Conservation (phyloP, 2,797 vertebrate species). For the Iguana delicatissima region DNA sequence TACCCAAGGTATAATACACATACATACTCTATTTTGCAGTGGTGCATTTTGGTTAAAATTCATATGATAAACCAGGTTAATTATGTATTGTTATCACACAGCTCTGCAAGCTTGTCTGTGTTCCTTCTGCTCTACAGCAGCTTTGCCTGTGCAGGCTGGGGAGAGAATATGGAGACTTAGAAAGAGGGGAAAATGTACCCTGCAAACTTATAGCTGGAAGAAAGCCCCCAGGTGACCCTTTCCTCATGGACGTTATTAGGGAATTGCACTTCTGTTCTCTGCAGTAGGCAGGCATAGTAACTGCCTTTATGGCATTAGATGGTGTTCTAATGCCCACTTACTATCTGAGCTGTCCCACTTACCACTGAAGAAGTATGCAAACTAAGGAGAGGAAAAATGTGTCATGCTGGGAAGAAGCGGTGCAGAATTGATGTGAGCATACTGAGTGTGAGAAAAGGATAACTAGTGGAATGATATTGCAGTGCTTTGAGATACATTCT, state of each 20-base stretch:
- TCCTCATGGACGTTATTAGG: too few relatives aligned
- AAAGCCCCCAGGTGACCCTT: background rate
- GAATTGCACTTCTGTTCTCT: background rate
- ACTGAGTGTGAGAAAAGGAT: background rate
- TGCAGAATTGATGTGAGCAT: background rate
- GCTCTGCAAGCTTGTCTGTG: background rate
- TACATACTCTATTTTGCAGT: conserved; percentile 6
- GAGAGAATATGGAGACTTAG: background rate
- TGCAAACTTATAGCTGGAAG: background rate
- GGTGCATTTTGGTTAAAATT: background rate
- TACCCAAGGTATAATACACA: conserved; percentile 89
- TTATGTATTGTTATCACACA: background rate
- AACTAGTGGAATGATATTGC: background rate
- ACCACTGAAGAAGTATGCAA: too few relatives aligned
- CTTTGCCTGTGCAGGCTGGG: background rate
- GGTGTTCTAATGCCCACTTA: background rate
- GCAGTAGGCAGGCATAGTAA: too few relatives aligned
- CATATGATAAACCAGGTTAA: too few relatives aligned
- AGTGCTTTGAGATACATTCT: background rate
- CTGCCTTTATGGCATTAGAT: background rate
- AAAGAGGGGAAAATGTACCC: background rate
- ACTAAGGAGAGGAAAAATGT: background rate
- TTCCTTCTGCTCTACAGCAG: background rate
- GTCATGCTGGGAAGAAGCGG: background rate
- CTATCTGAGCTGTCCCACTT: background rate